Conservation (phyloP, 2,888 invertebrate genomes). For the Philopedon plagiatum region DNA sequence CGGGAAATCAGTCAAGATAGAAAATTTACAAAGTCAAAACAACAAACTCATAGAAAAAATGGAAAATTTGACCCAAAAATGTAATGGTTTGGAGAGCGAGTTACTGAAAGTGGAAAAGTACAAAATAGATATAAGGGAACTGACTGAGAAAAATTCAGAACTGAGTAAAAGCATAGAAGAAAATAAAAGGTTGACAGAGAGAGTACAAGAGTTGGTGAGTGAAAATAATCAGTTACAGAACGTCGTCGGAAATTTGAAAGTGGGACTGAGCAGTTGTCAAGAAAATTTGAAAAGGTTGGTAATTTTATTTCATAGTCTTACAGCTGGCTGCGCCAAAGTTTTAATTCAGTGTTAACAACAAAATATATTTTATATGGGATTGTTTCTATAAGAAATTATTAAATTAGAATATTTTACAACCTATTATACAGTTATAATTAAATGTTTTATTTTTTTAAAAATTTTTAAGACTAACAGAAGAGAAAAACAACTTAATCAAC, state of each 20-base stretch:
- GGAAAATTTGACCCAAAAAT: constrained; percentile 62
- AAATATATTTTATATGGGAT: no score
- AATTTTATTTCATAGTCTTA: background rate
- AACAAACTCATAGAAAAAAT: constrained; percentile 65
- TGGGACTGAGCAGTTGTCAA: constrained; percentile 47
- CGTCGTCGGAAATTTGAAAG: constrained; percentile 47
- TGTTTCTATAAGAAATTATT: no score
- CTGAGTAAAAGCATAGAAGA: constrained; percentile 44
- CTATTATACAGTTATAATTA: no score
- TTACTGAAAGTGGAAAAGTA: constrained; percentile 63
- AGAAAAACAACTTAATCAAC: constrained; percentile 49
- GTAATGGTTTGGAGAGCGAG: constrained; percentile 62
- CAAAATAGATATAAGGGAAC: constrained; percentile 59
- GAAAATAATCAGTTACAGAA: constrained; percentile 45
- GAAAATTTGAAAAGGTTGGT: constrained; percentile 46
- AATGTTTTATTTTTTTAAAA: no score
- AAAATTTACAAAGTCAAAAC: constrained; percentile 65
- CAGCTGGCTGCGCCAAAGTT: background rate
- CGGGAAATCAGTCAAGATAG: constrained; percentile 58
- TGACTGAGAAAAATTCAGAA: constrained; percentile 54
- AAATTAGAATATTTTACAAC: no score
- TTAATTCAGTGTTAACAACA: no score
- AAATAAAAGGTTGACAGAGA: constrained; percentile 9
- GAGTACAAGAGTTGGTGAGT: constrained; percentile 24
- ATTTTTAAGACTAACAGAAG: constrained; percentile 44